Conservation (phyloP, 2,888 invertebrate species). For the Elysia crispata region DNA sequence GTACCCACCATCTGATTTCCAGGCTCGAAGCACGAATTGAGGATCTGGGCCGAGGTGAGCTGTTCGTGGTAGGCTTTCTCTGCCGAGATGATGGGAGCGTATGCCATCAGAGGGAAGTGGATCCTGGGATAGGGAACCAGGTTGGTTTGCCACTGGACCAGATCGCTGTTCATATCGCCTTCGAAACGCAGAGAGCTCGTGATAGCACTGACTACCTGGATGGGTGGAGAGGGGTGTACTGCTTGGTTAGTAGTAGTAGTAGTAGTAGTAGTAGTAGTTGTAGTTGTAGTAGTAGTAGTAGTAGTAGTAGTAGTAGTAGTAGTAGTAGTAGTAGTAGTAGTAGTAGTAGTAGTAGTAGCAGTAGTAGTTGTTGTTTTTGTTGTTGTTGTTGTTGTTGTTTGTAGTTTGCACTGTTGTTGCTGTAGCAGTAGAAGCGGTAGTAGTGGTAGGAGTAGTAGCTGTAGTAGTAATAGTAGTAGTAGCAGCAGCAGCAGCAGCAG, state of each 20-base stretch:
- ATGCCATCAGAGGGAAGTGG: constrained; percentile 49
- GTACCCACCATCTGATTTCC: constrained; percentile 48
- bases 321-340: too few species aligned
- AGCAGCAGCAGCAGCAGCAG: background rate
- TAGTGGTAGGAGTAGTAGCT: constrained; percentile 27
- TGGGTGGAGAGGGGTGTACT: background rate
- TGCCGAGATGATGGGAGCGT: constrained; percentile 44
- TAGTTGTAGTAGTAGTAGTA: constrained; percentile 23
- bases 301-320: too few species aligned
- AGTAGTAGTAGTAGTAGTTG: constrained; percentile 17
- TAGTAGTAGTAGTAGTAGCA: too few species aligned
- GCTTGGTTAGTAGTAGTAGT: constrained; percentile 1
- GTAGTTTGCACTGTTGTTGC: background rate
- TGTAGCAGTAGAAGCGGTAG: constrained; percentile 33
- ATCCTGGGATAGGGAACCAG: constrained; percentile 50
- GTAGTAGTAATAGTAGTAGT: constrained; percentile 31
- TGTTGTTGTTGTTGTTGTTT: constrained; percentile 5
- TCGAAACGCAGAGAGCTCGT: constrained; percentile 49
- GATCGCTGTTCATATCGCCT: constrained; percentile 48
- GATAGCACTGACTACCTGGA: constrained; percentile 48
- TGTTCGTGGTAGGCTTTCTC: constrained; percentile 53
- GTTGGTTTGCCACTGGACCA: constrained; percentile 49
- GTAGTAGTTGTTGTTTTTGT: too few species aligned
- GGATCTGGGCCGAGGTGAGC: constrained; percentile 47
- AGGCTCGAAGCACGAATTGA: constrained; percentile 50